phyloP scores from a whole-genome alignment of 2,797 vertebrate species.

The Intellagama lesueurii region DNA sequence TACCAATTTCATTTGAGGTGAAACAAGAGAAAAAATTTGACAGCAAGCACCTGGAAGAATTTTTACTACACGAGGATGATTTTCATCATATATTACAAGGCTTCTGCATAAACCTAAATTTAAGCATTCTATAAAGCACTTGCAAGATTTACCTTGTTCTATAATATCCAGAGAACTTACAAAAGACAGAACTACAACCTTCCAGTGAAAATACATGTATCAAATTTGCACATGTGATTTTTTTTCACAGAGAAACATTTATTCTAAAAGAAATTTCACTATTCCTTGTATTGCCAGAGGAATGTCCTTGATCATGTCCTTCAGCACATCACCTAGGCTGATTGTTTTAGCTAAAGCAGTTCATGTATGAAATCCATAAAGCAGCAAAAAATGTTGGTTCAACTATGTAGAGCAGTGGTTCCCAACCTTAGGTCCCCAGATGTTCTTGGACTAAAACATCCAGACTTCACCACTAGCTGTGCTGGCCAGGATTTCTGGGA shows the following conservation, averaged over 20 bases:
- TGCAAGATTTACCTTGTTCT: not conserved
- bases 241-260: not conserved
- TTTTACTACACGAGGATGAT: not conserved
- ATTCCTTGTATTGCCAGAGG: not conserved
- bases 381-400: not conserved
- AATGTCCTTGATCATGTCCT: not conserved
- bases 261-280: not conserved
- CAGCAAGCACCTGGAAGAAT: too few relatives aligned
- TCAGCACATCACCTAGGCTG: not conserved
- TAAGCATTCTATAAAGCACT: not conserved
- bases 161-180: not conserved
- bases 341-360: not conserved
- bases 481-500: too few relatives aligned
- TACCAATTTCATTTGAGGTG: not conserved
- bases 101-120: not conserved
- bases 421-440: too few relatives aligned
- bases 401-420: not conserved
- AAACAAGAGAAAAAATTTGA: not conserved
- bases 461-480: too few relatives aligned
- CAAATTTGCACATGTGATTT: not conserved
- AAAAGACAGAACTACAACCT: not conserved
- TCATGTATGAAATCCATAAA: not conserved
- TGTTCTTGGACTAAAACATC: too few relatives aligned
- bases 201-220: not conserved
- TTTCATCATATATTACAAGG: not conserved